Evolutionary conservation across 1,140 invertebrate genomes (phyloP).

Genomic region (Sweltsa coloradensis): DNA sequence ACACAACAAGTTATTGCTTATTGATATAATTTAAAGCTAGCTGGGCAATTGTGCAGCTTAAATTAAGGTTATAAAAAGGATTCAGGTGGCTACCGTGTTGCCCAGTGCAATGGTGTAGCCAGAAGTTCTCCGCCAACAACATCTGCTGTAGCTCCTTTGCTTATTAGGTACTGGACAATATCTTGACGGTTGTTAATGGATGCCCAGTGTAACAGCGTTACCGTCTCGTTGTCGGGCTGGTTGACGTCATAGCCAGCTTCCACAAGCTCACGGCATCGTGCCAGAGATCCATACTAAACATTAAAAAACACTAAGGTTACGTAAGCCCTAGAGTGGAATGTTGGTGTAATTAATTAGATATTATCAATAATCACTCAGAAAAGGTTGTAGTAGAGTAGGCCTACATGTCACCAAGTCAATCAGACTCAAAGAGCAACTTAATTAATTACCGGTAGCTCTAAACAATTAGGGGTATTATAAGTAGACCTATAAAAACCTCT

Average conservation of each 20-base stretch:
- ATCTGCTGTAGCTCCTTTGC: slow-evolving; percentile 82
- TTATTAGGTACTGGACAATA: slow-evolving; percentile 79
- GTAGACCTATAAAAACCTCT: background rate
- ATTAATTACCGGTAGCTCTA: slow-evolving; percentile 3
- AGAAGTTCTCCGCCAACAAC: slow-evolving; percentile 89
- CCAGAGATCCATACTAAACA: slow-evolving; percentile 70
- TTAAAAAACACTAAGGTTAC: slow-evolving; percentile 11
- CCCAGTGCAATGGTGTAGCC: slow-evolving; percentile 97
- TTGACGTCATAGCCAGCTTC: slow-evolving; percentile 85
- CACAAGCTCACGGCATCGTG: slow-evolving; percentile 70
- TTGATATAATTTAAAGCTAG: no score
- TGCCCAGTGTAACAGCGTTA: slow-evolving; percentile 96
- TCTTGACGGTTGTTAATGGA: slow-evolving; percentile 94
- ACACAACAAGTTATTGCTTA: background rate
- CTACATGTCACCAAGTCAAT: background rate
- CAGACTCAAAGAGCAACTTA: slow-evolving; percentile 4
- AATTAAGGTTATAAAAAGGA: background rate
- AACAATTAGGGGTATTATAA: background rate
- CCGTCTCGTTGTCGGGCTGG: slow-evolving; percentile 78
- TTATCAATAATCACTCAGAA: background rate
- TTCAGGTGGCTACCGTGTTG: slow-evolving; percentile 50
- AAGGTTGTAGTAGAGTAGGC: slow-evolving; percentile 9
- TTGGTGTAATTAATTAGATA: background rate
- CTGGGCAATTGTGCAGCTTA: no score
- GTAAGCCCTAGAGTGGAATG: background rate